phyloP scores from a whole-genome alignment of 2,888 invertebrate species.

The Hylaea fasciaria region DNA sequence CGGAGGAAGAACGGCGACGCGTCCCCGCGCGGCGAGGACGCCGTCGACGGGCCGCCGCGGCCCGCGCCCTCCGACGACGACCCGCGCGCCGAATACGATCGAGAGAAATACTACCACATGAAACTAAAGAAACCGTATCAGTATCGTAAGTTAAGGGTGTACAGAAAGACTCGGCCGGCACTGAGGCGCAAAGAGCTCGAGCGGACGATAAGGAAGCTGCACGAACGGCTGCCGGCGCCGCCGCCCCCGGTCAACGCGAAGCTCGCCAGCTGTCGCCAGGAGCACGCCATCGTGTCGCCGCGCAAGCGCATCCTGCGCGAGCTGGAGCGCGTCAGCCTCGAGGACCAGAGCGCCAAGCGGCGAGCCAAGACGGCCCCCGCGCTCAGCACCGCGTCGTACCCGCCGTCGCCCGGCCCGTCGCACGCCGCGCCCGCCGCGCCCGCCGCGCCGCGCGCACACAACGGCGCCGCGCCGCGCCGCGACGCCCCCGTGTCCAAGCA shows the following conservation, averaged over 20 bases:
- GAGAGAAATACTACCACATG: constrained; percentile 79
- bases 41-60: constrained; percentile 59
- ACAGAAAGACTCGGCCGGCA: constrained; percentile 74
- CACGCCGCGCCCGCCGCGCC: constrained; percentile 48
- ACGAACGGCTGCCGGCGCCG: constrained; percentile 68
- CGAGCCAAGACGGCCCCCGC: constrained; percentile 80
- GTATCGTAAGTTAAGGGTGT: constrained; percentile 80
- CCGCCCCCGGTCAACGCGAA: constrained; percentile 73
- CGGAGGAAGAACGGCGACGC: constrained; percentile 63
- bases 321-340: constrained; percentile 90
- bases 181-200: constrained; percentile 67
- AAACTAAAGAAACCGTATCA: constrained; percentile 83
- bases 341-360: constrained; percentile 87
- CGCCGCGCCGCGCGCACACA: constrained; percentile 56
- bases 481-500: constrained; percentile 69
- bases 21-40: constrained; percentile 61
- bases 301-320: constrained; percentile 93
- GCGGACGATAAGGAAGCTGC: constrained; percentile 67
- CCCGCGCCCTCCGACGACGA: constrained; percentile 41
- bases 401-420: constrained; percentile 50
- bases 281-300: constrained; percentile 89
- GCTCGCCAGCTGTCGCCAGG: constrained; percentile 76
- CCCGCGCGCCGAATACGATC: constrained; percentile 63
- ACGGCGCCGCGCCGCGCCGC: constrained; percentile 53
- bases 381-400: constrained; percentile 71